phyloP scores from a whole-genome alignment of 2,797 vertebrate genomes.

The Sebastes minor region DNA sequence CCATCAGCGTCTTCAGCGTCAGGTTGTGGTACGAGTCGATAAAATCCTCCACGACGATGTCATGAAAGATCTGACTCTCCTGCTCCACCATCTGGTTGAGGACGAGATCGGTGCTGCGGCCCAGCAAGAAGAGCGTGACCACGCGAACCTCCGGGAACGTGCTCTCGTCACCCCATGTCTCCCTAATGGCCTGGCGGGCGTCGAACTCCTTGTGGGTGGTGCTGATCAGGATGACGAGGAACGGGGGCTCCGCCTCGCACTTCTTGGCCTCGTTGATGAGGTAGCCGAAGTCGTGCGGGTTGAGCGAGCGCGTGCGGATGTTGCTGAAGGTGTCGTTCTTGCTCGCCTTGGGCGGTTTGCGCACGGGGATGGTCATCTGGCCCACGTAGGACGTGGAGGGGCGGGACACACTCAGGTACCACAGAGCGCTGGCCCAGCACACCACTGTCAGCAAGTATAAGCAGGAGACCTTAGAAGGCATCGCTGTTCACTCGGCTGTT shows the following conservation, averaged over 20 bases:
- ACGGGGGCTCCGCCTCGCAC: constrained; percentile 89
- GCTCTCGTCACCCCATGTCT: constrained; percentile 98
- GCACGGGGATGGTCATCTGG: constrained; percentile 85
- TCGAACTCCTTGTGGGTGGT: constrained; percentile 99
- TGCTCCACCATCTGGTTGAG: constrained; percentile 99
- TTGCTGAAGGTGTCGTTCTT: constrained; percentile 93
- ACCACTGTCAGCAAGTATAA: constrained; percentile 96
- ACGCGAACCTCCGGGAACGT: constrained; percentile 91
- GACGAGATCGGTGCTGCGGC: constrained; percentile 89
- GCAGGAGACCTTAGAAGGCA: constrained; percentile 98
- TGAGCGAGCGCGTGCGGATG: constrained; percentile 95
- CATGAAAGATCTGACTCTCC: constrained; percentile 98
- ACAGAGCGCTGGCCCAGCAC: constrained; percentile 98
- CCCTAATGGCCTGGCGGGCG: constrained; percentile 95
- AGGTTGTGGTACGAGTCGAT: constrained; percentile 98
- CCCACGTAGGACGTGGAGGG: constrained; percentile 91
- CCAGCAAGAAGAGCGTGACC: constrained; percentile 92
- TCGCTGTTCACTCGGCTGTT: constrained; percentile 76
- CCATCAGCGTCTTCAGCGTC: constrained; percentile 98
- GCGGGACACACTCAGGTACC: constrained; percentile 95
- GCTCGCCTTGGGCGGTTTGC: constrained; percentile 78
- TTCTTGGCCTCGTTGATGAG: constrained; percentile 95
- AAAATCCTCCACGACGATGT: constrained; percentile 97
- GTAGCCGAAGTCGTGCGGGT: constrained; percentile 95
- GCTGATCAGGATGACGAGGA: constrained; percentile 97